Percentiles rank a stretch among this genome's conserved stretches.
Evolutionary conservation across 2,888 invertebrate genomes (phyloP).

Genomic region (Parnassius glacialis): DNA sequence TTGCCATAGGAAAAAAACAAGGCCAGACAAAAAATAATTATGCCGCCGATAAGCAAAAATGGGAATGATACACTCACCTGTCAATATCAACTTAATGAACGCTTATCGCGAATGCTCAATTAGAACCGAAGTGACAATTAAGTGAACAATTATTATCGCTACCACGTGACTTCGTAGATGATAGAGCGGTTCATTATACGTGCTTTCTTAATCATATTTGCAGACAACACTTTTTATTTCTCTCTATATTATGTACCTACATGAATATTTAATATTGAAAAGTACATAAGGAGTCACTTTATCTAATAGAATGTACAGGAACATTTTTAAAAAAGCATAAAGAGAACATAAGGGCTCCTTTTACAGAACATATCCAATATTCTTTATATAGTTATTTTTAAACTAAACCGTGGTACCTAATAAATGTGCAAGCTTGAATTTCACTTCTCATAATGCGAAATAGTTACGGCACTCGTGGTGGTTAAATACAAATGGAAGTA

Average conservation of each 20-base stretch:
- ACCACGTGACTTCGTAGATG: neutral
- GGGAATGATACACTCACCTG: slow-evolving; percentile 13
- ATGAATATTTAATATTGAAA: neutral
- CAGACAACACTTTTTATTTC: too few relatives aligned
- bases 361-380: too few relatives aligned
- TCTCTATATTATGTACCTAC: neutral
- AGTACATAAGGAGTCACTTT: too few relatives aligned
- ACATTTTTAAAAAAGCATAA: too few relatives aligned
- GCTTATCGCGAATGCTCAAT: slow-evolving; percentile 21
- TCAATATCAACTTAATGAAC: slow-evolving; percentile 22
- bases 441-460: too few relatives aligned
- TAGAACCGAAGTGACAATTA: slow-evolving; percentile 18
- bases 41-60: slow-evolving; percentile 18
- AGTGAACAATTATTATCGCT: slow-evolving; percentile 7
- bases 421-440: too few relatives aligned
- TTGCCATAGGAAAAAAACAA: slow-evolving; percentile 5
- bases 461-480: too few relatives aligned
- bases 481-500: too few relatives aligned
- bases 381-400: too few relatives aligned
- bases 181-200: neutral
- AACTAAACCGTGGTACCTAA: too few relatives aligned
- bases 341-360: too few relatives aligned
- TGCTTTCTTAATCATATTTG: neutral
- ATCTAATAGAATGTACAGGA: too few relatives aligned
- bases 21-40: slow-evolving; percentile 15